phyloP scores from a whole-genome alignment of 2,888 invertebrate species.

The Gibbula magus region DNA sequence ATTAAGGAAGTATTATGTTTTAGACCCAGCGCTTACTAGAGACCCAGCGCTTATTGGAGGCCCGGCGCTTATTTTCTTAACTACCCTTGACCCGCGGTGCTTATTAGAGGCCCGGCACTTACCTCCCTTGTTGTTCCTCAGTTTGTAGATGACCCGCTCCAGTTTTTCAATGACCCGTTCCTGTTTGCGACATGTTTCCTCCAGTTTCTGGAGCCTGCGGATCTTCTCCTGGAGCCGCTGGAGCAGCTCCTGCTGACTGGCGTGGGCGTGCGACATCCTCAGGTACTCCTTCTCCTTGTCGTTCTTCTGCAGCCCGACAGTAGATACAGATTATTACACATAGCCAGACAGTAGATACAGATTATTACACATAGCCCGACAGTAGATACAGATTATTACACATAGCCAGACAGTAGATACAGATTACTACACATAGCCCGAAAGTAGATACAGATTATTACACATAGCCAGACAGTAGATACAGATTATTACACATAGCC shows the following conservation, averaged over 20 bases:
- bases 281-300: conserved; percentile 68
- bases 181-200: conserved; percentile 71
- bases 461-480: too few relatives aligned
- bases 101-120: not conserved
- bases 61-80: too few relatives aligned
- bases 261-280: conserved; percentile 62
- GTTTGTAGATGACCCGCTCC: conserved; percentile 66
- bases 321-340: not conserved
- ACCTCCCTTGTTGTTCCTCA: conserved; percentile 49
- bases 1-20: too few relatives aligned
- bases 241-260: conserved; percentile 63
- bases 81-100: too few relatives aligned
- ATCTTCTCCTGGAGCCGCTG: conserved; percentile 68
- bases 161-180: conserved; percentile 73
- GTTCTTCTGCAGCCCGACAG: conserved; percentile 66
- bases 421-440: too few relatives aligned
- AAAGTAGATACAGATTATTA: too few relatives aligned
- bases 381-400: too few relatives aligned
- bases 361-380: not conserved
- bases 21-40: too few relatives aligned
- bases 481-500: too few relatives aligned
- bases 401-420: not conserved
- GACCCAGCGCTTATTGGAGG: too few relatives aligned
- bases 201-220: conserved; percentile 64
- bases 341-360: too few relatives aligned